Base-by-base conservation (phyloP, 2,888 invertebrate genomes). In the Tridacna gigas region DNA sequence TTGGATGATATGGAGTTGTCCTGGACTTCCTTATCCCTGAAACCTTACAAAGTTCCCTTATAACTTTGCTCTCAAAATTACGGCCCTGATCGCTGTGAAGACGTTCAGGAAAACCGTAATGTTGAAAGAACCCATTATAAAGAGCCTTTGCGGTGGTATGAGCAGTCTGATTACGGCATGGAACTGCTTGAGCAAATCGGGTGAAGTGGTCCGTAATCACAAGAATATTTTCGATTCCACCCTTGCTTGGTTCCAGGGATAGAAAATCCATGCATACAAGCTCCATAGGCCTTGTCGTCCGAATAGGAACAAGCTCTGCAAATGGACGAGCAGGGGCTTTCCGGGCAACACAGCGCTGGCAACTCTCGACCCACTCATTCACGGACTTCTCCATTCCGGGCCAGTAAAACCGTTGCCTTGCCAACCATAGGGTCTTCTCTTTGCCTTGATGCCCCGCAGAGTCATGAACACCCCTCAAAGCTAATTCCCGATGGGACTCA, bases 121-220 rank as follows among this genome's bases (percentile, higher is more conserved):
- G 56, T 0, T 73, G 56, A 15, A 86, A 60, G 37, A 77, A 86
- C 60, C 88, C 84, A 63, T 84, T 85, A 48, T 88, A 88, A 0
- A 88, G 25, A 51, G 79, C 79, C 3, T 86, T 83, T 13, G 88
- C 85, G 15, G 83, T 83, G 4, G 88, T 84, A 22, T 77, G 67
- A 2, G 47, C 81, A 0, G 82, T 76, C 25, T 88, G 83, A 56
- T 86, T 87, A 12, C 28, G 69, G 37, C 87, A 88, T 12, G 86
- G 80, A 48, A 86, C 84, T 9, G 81, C 89, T 26, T 83, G 79
- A 11, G 84, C 82, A 78, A 87, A 87, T 7, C 80, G 37, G 0
- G 84, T 88, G 47, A 82, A 88, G 60, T 88, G 84, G 74, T 89
- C 89, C 77, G 84, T 73, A 13, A 89, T 69, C 13, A 87, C 86